Percentiles rank a stretch among this genome's conserved stretches.
phyloP scores from a whole-genome alignment of 1,140 invertebrate species.

The Brachionus plicatilis region DNA sequence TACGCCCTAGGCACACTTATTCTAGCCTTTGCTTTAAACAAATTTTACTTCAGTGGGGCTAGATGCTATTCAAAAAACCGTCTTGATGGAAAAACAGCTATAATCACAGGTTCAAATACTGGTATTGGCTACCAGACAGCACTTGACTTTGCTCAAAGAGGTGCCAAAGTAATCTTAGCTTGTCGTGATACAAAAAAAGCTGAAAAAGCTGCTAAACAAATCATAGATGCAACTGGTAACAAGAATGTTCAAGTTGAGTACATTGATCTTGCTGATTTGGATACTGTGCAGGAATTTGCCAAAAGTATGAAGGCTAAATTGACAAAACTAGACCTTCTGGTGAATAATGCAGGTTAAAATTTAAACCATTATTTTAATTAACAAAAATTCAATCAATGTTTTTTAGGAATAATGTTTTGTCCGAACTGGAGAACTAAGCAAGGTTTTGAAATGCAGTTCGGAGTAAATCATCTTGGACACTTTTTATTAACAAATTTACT shows the following conservation, averaged over 20 bases:
- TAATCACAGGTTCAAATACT: constrained; percentile 77
- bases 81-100: constrained; percentile 68
- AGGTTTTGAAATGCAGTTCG: constrained; percentile 58
- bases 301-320: constrained; percentile 60
- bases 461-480: constrained; percentile 57
- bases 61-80: constrained; percentile 41
- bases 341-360: constrained; percentile 67
- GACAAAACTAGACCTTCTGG: constrained; percentile 58
- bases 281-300: constrained; percentile 68
- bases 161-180: constrained; percentile 73
- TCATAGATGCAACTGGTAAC: constrained; percentile 63
- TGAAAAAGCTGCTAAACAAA: constrained; percentile 66
- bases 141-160: constrained; percentile 59
- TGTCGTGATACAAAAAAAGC: constrained; percentile 71
- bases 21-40: background rate
- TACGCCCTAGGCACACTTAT: background rate
- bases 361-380: background rate
- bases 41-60: constrained; percentile 15
- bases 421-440: constrained; percentile 51
- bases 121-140: constrained; percentile 84
- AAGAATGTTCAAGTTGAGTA: constrained; percentile 66
- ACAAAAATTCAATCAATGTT: background rate
- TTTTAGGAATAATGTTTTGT: constrained; percentile 61
- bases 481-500: constrained; percentile 71
- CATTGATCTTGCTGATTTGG: constrained; percentile 67